phyloP scores from a whole-genome alignment of 1,140 invertebrate genomes.

The Dendroctonus ponderosae region DNA sequence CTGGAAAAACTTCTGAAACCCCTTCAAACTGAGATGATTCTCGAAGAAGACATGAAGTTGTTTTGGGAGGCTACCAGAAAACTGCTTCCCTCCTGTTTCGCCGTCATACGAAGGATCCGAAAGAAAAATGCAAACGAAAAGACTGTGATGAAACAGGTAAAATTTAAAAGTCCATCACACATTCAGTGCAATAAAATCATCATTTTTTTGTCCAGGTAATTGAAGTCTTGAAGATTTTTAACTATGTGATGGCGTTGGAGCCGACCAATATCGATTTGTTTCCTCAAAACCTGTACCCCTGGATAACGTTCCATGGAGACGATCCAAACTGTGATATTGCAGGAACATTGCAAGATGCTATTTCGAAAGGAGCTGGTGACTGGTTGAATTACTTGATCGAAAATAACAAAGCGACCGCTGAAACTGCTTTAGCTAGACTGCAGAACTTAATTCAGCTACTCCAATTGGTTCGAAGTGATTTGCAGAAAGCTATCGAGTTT shows the following conservation, averaged over 20 bases:
- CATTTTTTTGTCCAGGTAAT: slow-evolving; percentile 49
- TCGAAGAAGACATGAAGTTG: slow-evolving; percentile 69
- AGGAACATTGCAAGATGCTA: slow-evolving; percentile 64
- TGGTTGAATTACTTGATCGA: slow-evolving; percentile 74
- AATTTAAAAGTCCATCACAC: background rate
- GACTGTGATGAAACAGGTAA: slow-evolving; percentile 60
- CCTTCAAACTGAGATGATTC: slow-evolving; percentile 61
- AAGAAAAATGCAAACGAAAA: slow-evolving; percentile 69
- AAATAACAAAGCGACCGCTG: slow-evolving; percentile 59
- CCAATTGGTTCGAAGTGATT: slow-evolving; percentile 76
- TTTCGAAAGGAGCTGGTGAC: slow-evolving; percentile 69
- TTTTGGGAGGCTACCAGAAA: slow-evolving; percentile 78
- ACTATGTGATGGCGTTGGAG: slow-evolving; percentile 59
- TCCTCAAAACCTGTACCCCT: slow-evolving; percentile 67
- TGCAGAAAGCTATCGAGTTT: slow-evolving; percentile 75
- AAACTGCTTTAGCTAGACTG: slow-evolving; percentile 62
- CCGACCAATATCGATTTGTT: slow-evolving; percentile 66
- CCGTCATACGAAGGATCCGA: slow-evolving; percentile 69
- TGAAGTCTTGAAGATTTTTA: slow-evolving; percentile 68
- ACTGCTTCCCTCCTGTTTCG: slow-evolving; percentile 72
- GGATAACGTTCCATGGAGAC: slow-evolving; percentile 54
- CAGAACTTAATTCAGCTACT: slow-evolving; percentile 79
- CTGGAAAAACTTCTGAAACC: slow-evolving; percentile 65
- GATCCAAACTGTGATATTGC: slow-evolving; percentile 58
- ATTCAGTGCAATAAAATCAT: no score